A percentile compares a stretch with the other conserved stretches of the same genome.
Evolutionary conservation across 2,797 vertebrate genomes (phyloP).

Genomic region (Cyprinella venusta): DNA sequence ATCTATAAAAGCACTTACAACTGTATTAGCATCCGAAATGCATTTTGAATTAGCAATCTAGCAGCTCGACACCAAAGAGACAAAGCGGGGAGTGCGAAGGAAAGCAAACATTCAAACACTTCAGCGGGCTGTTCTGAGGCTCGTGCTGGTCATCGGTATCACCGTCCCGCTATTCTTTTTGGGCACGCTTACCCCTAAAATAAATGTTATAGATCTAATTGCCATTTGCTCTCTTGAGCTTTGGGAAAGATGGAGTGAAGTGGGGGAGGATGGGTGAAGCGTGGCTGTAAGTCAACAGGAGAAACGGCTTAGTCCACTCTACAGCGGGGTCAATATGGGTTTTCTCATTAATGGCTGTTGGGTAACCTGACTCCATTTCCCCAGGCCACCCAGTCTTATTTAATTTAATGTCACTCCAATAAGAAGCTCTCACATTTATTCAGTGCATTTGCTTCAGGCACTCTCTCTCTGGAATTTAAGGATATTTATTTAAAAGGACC

Average conservation of each 20-base stretch:
- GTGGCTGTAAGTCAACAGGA: slow-evolving; percentile 78
- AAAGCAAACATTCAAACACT: slow-evolving; percentile 33
- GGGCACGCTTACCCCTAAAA: slow-evolving; percentile 73
- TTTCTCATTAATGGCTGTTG: slow-evolving; percentile 82
- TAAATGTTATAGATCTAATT: slow-evolving; percentile 79
- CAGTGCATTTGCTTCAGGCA: slow-evolving; percentile 74
- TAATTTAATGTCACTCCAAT: slow-evolving; percentile 87
- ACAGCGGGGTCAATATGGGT: slow-evolving; percentile 80
- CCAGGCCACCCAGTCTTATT: slow-evolving; percentile 74
- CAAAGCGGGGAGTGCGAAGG: slow-evolving; percentile 21
- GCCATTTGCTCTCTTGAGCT: slow-evolving; percentile 74
- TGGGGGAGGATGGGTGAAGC: slow-evolving; percentile 45
- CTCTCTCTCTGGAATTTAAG: slow-evolving; percentile 72
- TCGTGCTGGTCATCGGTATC: slow-evolving; percentile 17
- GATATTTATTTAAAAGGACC: slow-evolving; percentile 70
- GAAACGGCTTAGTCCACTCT: slow-evolving; percentile 66
- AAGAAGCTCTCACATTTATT: slow-evolving; percentile 84
- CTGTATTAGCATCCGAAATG: slow-evolving; percentile 51
- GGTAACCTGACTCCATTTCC: slow-evolving; percentile 67
- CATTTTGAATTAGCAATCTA: slow-evolving; percentile 48
- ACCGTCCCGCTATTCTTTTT: slow-evolving; percentile 65
- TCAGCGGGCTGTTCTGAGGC: slow-evolving; percentile 22
- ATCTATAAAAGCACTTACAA: slow-evolving; percentile 50
- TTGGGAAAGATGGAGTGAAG: slow-evolving; percentile 57
- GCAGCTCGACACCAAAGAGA: slow-evolving; percentile 27